Base-by-base conservation (phyloP, 2,888 invertebrate species). In the Pachycephus smyrnensis region DNA sequence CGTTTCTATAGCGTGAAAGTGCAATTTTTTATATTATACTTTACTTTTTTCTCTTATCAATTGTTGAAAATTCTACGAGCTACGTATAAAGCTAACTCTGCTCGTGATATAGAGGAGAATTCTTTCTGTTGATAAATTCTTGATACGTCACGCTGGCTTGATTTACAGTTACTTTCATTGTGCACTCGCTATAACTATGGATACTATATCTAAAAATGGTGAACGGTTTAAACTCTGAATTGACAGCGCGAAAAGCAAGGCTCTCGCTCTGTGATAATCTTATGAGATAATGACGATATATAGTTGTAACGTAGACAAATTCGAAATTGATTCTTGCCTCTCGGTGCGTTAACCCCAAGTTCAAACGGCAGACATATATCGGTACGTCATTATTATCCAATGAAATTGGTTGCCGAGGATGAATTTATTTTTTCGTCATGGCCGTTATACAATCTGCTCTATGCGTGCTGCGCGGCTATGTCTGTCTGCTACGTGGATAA, bases 101-200 rank as follows among this genome's bases (percentile, higher is more conserved):
- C 9, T 55, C 1, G 23, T 23, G 55, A 55, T 40, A 2, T 15
- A 40, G 40, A 15, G 40, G 15, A 15, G 15, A 40, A 40, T 55
- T 55, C 23, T 55, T 55, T 23, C 55, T 55, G 9, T 55, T 11
- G 31, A 23, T 33, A 71, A 71, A 71, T 71, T 71, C 71, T 33
- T 15, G 71, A 71, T 31, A 33, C 71, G 71, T 32, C 71, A 71
- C 71, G 71, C 32, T 71, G 71, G 55, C 23, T 55, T 55, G 55
- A 32, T 71, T 71, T 71, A 71, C 71, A 12, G 71, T 71, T 71
- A 71, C 12, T 15, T 55, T 55, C 55, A 55, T 55, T 55, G 55
- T 55, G 55, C 55, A 55, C 23, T 15, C 23, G 23, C 55, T 23
- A 55, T 55, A 23, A 55, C 55, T 55, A 23, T 55, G 55, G 55